Base-by-base conservation (phyloP, 2,797 vertebrate species). In the Protosalanx chinensis region DNA sequence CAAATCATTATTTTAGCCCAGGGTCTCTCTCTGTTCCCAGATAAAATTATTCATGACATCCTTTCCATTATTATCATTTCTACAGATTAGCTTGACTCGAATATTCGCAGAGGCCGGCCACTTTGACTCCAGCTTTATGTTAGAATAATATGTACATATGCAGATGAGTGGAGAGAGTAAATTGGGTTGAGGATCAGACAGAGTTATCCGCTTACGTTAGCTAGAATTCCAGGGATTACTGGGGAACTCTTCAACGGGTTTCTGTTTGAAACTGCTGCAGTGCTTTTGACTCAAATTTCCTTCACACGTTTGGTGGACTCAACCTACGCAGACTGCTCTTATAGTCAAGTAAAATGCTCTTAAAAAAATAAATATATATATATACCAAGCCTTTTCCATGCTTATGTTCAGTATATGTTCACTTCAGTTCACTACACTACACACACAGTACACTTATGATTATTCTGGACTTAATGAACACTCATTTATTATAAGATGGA, bases 91-190 rank as follows among this genome's bases (percentile, higher is more conserved):
- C 63, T 67, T 67, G 71, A 71, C 73, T 68, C 71, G 64, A 72
- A 76, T 66, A 73, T 65, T 33, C 53, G 4, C 66, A 57, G 32
- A 4, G 32, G 58, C 6, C 27, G 27, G 20, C 58, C 62, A 62
- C 67, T 76, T 71, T 68, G 73, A 70, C 79, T 67, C 33, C 23
- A 57, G 77, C 68, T 79, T 70, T 73, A 61, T 73, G 70, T 70
- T 78, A 23, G 70, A 66, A 67, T 75, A 65, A 73, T 83, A 71
- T 81, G 76, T 81, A 79, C 76, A 75, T 78, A 73, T 81, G 79
- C 72, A 81, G 64, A 72, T 66, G 71, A 66, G 53, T 30, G 51
- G 63, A 20, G 62, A 66, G 63, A 72, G 71, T 66, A 71, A 64
- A 71, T 71, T 71, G 70, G 30, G 70, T 71, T 71, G 64, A 60